Percentiles rank a stretch among this genome's conserved stretches.
phyloP scores from a whole-genome alignment of 2,797 vertebrate genomes.

The Crypturellus tataupa region DNA sequence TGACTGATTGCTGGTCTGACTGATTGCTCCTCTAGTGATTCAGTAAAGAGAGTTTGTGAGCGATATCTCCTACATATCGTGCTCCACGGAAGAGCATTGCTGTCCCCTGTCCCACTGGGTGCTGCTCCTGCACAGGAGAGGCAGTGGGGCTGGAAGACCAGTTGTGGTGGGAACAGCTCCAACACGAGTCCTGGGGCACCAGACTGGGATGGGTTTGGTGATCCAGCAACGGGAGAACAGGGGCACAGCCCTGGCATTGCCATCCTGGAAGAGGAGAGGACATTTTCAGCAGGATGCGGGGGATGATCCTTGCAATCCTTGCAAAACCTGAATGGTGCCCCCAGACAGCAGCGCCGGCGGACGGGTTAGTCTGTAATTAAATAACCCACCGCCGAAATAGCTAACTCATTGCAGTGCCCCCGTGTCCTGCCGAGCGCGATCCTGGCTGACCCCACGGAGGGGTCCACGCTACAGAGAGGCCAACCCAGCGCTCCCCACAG shows the following conservation, averaged over 20 bases:
- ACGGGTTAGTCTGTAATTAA: not conserved
- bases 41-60: not conserved
- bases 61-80: not conserved
- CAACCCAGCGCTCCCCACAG: not conserved
- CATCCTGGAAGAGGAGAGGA: not conserved
- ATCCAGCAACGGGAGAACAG: not conserved
- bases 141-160: not conserved
- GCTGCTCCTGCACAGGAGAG: not conserved
- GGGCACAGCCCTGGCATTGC: not conserved
- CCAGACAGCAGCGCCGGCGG: no score
- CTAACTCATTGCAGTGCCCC: not conserved
- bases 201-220: not conserved
- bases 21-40: not conserved
- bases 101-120: not conserved
- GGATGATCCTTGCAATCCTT: not conserved
- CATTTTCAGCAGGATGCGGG: no score
- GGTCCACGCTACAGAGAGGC: not conserved
- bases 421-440: not conserved
- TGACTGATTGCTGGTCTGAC: no score
- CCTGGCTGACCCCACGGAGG: rapidly evolving
- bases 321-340: not conserved
- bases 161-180: not conserved
- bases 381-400: not conserved
- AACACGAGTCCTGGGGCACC: not conserved
- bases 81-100: not conserved